Conservation (phyloP, 1,140 invertebrate species). For the Cydia amplana region DNA sequence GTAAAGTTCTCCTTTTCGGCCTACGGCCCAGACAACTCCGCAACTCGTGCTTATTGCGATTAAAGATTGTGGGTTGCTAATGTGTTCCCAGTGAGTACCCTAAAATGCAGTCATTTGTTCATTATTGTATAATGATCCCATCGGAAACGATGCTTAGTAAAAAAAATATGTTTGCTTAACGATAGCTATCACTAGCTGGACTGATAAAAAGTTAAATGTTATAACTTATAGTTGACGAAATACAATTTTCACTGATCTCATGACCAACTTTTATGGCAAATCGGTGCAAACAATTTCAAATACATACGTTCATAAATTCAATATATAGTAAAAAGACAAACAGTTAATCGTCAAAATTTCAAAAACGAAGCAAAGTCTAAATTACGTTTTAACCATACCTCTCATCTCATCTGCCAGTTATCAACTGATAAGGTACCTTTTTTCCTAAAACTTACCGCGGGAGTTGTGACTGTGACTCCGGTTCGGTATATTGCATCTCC, state of each 20-base stretch:
- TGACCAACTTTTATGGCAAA: not conserved
- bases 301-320: too few species aligned
- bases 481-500: slow-evolving; percentile 90
- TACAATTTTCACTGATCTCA: slow-evolving; percentile 33
- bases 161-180: not conserved
- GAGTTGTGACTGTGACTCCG: slow-evolving; percentile 85
- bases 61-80: slow-evolving; percentile 88
- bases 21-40: slow-evolving; percentile 91
- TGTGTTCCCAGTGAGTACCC: slow-evolving; percentile 89
- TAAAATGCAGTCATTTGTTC: slow-evolving; percentile 51
- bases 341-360: too few species aligned
- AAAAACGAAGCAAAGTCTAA: too few species aligned
- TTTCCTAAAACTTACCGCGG: slow-evolving; percentile 79
- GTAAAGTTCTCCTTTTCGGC: slow-evolving; percentile 91
- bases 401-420: not conserved
- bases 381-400: not conserved
- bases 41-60: slow-evolving; percentile 84
- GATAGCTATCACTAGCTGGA: not conserved
- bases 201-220: not conserved
- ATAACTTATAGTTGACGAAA: too few species aligned
- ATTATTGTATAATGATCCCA: not conserved
- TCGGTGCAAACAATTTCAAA: too few species aligned
- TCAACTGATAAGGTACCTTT: not conserved
- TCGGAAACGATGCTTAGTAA: not conserved
- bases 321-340: too few species aligned